These are phyloP conservation scores for Teleiodes luculella DNA, from an alignment of 2,888 invertebrate species.

Conservation along the genomic window DNA sequence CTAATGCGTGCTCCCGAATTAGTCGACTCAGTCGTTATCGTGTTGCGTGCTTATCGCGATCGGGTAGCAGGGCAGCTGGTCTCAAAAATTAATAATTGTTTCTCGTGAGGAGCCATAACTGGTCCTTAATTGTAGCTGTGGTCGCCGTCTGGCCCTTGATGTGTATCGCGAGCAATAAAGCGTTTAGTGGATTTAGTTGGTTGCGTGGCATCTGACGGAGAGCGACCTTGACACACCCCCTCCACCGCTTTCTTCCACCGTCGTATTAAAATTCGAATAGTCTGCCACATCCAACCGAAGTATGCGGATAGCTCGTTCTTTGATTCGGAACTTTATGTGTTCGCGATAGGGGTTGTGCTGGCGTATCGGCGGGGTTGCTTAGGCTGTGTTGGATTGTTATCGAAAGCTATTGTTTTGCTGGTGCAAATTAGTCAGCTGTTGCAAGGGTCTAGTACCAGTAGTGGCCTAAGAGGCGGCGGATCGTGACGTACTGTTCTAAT, in stretches of 20 bases:
- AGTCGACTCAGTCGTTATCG: constrained; percentile 59
- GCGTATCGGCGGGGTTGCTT: constrained; percentile 37
- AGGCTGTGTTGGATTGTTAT: constrained; percentile 31
- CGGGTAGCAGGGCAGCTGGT: constrained; percentile 25
- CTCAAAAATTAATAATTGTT: constrained; percentile 40
- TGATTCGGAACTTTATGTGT: constrained; percentile 41
- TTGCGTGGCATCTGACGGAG: constrained; percentile 68
- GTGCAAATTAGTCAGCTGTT: constrained; percentile 73
- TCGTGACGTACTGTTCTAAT: constrained; percentile 30
- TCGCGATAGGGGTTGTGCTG: constrained; percentile 43
- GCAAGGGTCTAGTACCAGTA: constrained; percentile 46
- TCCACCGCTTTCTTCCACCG: constrained; percentile 37
- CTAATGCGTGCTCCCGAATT: constrained; percentile 61
- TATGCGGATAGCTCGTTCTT: constrained; percentile 53
- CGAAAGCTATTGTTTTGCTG: constrained; percentile 61
- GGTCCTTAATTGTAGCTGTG: constrained; percentile 49
- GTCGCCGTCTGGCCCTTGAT: constrained; percentile 45
- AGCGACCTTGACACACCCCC: constrained; percentile 63
- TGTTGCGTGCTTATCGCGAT: constrained; percentile 60
- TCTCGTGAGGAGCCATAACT: constrained; percentile 53
- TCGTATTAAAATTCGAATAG: constrained; percentile 69
- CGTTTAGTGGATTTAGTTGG: constrained; percentile 36
- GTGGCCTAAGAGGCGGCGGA: constrained; percentile 51
- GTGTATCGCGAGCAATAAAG: constrained; percentile 51
- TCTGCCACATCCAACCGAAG: constrained; percentile 58